phyloP scores from a whole-genome alignment of 2,113 vertebrate genomes.

The Psilopogon haemacephalus region DNA sequence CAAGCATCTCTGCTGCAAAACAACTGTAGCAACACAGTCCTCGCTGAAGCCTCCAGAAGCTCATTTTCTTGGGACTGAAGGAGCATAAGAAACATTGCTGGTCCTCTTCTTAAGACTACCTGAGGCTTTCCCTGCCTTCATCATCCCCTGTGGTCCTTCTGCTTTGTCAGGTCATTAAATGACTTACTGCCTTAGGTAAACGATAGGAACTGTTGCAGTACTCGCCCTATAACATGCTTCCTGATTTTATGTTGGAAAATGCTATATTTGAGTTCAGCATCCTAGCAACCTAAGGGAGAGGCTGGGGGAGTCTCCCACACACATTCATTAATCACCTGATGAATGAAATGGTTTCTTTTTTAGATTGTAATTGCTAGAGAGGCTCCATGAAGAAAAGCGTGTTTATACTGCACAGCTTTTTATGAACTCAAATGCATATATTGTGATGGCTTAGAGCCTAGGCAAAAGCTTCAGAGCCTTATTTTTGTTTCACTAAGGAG shows the following conservation, averaged over 20 bases:
- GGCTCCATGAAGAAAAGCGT: neutral
- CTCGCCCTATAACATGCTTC: neutral
- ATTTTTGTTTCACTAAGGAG: neutral
- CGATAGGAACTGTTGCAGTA: neutral
- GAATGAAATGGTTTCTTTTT: neutral
- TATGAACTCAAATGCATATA: neutral
- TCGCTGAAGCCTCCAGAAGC: neutral
- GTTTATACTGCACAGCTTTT: constrained; percentile 5
- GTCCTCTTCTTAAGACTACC: neutral
- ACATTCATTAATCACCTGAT: neutral
- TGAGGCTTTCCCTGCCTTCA: neutral
- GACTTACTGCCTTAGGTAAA: neutral
- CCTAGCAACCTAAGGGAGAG: neutral
- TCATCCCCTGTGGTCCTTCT: neutral
- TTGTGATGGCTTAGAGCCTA: neutral
- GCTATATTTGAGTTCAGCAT: neutral
- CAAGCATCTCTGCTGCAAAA: accelerated
- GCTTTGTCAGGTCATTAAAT: neutral
- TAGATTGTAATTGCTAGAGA: neutral
- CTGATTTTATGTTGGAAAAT: neutral
- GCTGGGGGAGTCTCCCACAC: neutral
- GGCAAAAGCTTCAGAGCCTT: neutral
- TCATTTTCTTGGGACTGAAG: neutral
- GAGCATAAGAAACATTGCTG: neutral
- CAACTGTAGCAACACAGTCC: neutral